Conservation (phyloP, 2,888 invertebrate species). For the Drosophila ezoana region DNA sequence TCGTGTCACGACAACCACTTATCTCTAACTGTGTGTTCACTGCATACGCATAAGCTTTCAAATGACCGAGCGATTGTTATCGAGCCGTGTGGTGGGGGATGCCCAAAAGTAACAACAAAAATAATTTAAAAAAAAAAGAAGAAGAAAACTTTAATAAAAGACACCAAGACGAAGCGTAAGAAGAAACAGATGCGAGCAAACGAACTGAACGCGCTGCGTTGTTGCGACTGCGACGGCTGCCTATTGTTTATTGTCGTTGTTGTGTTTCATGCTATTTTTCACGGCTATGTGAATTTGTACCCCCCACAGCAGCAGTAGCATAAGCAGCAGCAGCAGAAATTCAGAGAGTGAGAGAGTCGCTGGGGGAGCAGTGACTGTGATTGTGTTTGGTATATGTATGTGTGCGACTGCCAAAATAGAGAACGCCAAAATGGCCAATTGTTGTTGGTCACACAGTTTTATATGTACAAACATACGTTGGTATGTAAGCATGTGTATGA, state of each 20-base stretch:
- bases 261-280: conserved; percentile 68
- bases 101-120: conserved; percentile 42
- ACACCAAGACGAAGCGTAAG: conserved; percentile 19
- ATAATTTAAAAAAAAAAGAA: conserved; percentile 9
- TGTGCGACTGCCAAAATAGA: conserved; percentile 63
- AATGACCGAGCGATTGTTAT: conserved; percentile 39
- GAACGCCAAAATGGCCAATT: conserved; percentile 68
- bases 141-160: conserved; percentile 8
- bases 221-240: conserved; percentile 49
- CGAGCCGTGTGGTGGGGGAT: conserved; percentile 1
- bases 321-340: conserved; percentile 17
- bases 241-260: conserved; percentile 75
- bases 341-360: conserved; percentile 51
- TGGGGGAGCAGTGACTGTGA: conserved; percentile 60
- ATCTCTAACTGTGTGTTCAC: conserved; percentile 34
- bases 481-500: conserved; percentile 27
- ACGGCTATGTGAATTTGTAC: conserved; percentile 71
- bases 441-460: conserved; percentile 66
- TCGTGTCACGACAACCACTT: conserved; percentile 40
- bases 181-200: conserved; percentile 17
- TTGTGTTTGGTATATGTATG: conserved; percentile 16
- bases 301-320: conserved; percentile 71
- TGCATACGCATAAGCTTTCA: conserved; percentile 42
- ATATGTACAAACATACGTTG: conserved; percentile 22
- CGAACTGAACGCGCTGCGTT: conserved; percentile 46